Evolutionary conservation across 2,888 invertebrate genomes (phyloP).

Genomic region (Conus canariensis): DNA sequence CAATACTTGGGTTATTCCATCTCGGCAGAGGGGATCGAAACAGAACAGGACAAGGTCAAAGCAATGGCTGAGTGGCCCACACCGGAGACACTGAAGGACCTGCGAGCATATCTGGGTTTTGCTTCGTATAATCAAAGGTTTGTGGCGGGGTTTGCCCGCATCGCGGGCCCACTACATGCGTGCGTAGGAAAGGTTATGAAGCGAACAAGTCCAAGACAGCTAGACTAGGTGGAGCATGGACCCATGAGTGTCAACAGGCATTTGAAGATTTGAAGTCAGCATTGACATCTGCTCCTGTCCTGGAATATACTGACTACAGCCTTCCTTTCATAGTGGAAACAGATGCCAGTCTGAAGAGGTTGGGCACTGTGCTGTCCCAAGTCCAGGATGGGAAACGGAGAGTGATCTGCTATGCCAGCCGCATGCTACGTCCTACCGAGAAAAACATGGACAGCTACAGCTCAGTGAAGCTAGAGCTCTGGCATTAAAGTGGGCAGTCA

Average conservation of each 20-base stretch:
- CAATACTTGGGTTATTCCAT: too few relatives aligned
- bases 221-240: neutral
- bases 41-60: neutral
- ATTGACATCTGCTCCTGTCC: too few relatives aligned
- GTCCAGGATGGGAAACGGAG: conserved; percentile 12
- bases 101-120: neutral
- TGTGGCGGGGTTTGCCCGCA: neutral
- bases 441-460: conserved; percentile 49
- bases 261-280: conserved; percentile 22
- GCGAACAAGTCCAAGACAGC: too few relatives aligned
- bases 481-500: conserved; percentile 50
- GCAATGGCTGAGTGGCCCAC: neutral
- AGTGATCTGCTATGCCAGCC: too few relatives aligned
- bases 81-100: neutral
- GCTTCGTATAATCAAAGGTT: conserved; percentile 26
- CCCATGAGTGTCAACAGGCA: conserved; percentile 10
- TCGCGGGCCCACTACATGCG: neutral
- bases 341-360: too few relatives aligned
- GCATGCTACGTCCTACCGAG: conserved; percentile 40
- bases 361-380: conserved; percentile 52
- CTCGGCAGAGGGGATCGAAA: too few relatives aligned
- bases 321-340: too few relatives aligned
- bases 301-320: too few relatives aligned
- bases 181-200: too few relatives aligned
- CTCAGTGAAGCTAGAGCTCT: conserved; percentile 51